Percentiles rank a stretch among this genome's conserved stretches.
phyloP scores from a whole-genome alignment of 1,140 invertebrate species.

The Lanistes nyassanus region DNA sequence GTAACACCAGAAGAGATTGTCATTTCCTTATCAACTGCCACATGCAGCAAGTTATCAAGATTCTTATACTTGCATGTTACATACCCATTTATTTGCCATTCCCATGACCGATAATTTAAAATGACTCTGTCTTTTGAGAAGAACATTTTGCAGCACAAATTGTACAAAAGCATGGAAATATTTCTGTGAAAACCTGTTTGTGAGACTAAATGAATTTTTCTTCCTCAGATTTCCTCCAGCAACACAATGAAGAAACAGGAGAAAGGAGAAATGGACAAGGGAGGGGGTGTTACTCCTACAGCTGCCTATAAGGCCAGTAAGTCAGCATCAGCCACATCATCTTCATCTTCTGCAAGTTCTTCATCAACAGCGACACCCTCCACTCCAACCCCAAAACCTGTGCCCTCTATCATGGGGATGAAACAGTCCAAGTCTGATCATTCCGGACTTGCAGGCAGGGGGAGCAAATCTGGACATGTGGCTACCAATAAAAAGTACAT shows the following conservation, averaged over 20 bases:
- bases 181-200: neutral
- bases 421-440: constrained; percentile 56
- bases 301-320: constrained; percentile 20
- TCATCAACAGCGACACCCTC: neutral
- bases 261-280: constrained; percentile 25
- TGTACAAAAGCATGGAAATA: no score
- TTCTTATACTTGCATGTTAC: no score
- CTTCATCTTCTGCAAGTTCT: neutral
- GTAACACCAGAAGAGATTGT: no score
- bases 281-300: neutral
- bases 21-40: no score
- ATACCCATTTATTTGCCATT: no score
- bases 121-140: no score
- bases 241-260: constrained; percentile 36
- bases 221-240: constrained; percentile 19
- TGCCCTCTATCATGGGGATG: constrained; percentile 34
- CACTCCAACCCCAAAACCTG: neutral
- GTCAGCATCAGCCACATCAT: neutral
- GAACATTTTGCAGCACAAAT: no score
- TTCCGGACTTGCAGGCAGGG: constrained; percentile 29
- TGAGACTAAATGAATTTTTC: neutral
- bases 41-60: no score
- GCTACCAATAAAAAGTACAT: constrained; percentile 47
- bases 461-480: constrained; percentile 33
- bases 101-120: no score